Base-by-base conservation (phyloP, 1,140 invertebrate species). In the Aleiodes sp. region DNA sequence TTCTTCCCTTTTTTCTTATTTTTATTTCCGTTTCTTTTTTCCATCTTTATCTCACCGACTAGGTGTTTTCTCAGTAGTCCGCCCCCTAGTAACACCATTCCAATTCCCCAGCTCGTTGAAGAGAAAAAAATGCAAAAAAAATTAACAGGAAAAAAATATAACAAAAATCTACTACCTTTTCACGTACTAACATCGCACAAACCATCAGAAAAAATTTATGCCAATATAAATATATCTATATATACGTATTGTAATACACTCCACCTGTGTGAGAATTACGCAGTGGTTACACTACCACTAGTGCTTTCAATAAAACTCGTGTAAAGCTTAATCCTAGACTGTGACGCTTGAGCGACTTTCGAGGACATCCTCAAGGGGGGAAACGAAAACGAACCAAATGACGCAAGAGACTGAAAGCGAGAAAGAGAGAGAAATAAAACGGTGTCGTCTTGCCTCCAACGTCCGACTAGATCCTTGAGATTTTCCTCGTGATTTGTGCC, bases 301-400 rank as follows among this genome's bases (percentile, higher is more conserved):
- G 37, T n/a, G 56, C 52, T 70, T 70, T 70, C 68, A 70, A 70
- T 70, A 65, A 70, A 70, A 35, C 68, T 65, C 52, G 46, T 65
- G 52, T 60, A 65, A 52, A 60, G 52, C 68, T 70, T 70, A 70
- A 70, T 70, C 61, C 68, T 31, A 39, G 21, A 28, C 24, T 35
- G 52, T n/a, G 14, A 70, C 35, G 68, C 68, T 70, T 41, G 52
- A 65, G 41, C 61, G 68, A 65, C 37, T 70, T 70, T 70, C 56
- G 62, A 65, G 68, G 56, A 70, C 62, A 35, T 65, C 14, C 37
- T 41, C 35, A 37, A 35, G 61, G 24, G 35, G 19, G 59, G 57
- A 31, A 64, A 35, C 35, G n/a, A n/a, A n/a, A n/a, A n/a, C 43
- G n/a, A 16, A 37, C 57, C 24, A 52, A 69, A 69, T 43, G 65